Evolutionary conservation across 2,888 invertebrate genomes (phyloP), one percentile per base, ranked within the genome.

Genomic region (Nymphalis polychloros): DNA sequence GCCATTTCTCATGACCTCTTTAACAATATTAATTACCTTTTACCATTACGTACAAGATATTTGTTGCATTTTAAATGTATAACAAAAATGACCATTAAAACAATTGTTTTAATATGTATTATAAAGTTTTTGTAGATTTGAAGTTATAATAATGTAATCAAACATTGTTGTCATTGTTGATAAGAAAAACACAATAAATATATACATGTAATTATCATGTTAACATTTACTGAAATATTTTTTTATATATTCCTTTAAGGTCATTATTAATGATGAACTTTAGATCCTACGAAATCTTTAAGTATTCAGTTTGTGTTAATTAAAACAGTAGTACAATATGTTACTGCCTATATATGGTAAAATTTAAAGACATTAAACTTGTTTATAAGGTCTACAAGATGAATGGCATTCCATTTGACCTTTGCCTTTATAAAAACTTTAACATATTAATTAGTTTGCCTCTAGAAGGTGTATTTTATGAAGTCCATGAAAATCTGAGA

Each of bases 1-100:
- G 72, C 68, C 74, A 75, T 72, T 65, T 73, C 67, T 69, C 70
- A 63, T 79, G 80, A 78, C 73, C 72, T 75, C 74, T 72, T 78
- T 75, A 41, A 41, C 3, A 41, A 13, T 13, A 13, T 13, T 13
- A 13, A 2, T 41, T 13, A 13, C 41, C 70, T 52, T 50, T 23
- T 52, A 52, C 16, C 23, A 20, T 55, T 8, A 72, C 41, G 55
- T 63, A 41, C 19, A 57, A 10, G 19, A 10, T 49, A 49, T 41
- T 41, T 13, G 41, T 41, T 41, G 4, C 13, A 13, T 41, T 41
- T 13, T 41, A 10, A 6, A 10, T 41, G 13, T 10, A 13, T 41
- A 4, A 41, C 41, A 41, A 41, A 13, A 13, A 41, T 41, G 2
- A 13, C 13, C 13, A 41, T 41, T 10, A 41, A 2, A 41, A 41